Conservation (phyloP, 1,140 invertebrate species). For the Eupristina koningsbergeri region DNA sequence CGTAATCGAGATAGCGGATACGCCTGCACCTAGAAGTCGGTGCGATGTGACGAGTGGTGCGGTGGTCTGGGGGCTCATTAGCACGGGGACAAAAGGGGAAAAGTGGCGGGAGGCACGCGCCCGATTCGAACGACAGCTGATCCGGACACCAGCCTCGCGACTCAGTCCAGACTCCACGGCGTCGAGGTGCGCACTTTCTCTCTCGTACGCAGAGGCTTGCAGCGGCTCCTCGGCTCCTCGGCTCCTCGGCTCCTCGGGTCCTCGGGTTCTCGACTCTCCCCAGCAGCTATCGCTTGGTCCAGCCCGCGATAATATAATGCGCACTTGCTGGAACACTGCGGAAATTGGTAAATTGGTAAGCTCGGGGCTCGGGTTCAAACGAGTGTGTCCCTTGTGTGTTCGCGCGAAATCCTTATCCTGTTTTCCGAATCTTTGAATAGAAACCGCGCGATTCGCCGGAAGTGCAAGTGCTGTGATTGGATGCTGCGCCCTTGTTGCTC, state of each 20-base stretch:
- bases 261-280: not conserved
- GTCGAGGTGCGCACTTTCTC: not conserved
- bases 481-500: not conserved
- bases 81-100: too few species aligned
- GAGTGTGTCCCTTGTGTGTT: too few species aligned
- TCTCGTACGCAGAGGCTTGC: too few species aligned
- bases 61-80: too few species aligned
- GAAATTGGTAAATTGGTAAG: conserved; percentile 30
- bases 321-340: conserved; percentile 36
- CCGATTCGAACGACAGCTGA: not conserved
- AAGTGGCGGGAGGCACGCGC: not conserved
- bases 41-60: not conserved
- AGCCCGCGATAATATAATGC: conserved; percentile 28
- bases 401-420: not conserved
- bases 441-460: not conserved
- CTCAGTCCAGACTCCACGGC: conserved; percentile 17
- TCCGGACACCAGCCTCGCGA: not conserved
- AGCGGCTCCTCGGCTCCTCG: not conserved
- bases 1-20: too few species aligned
- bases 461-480: not conserved
- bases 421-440: not conserved
- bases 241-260: not conserved
- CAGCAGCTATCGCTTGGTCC: not conserved
- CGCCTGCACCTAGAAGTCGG: not conserved
- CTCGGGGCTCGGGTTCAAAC: too few species aligned